phyloP scores from a whole-genome alignment of 2,888 invertebrate genomes.

The Philopedon plagiatum region DNA sequence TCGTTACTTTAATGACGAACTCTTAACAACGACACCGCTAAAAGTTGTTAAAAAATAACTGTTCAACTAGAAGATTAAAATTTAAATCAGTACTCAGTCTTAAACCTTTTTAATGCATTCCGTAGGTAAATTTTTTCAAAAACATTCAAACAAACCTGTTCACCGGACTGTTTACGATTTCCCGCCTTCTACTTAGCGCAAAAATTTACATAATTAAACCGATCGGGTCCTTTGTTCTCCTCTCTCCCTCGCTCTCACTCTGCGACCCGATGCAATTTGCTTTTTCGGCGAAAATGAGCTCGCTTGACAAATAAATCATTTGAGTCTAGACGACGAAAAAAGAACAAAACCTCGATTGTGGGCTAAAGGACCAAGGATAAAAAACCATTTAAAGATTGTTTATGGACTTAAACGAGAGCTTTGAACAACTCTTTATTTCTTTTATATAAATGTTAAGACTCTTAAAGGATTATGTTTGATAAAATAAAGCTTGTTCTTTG shows the following conservation, averaged over 20 bases:
- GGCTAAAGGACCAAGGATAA: conserved; percentile 48
- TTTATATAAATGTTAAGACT: conserved; percentile 29
- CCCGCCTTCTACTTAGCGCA: conserved; percentile 11
- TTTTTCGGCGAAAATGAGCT: conserved; percentile 48
- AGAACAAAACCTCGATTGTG: conserved; percentile 31
- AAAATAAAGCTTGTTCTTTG: background rate
- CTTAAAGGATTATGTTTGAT: conserved; percentile 20
- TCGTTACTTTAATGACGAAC: no score
- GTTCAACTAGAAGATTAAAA: no score
- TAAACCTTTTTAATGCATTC: no score
- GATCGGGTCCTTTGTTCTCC: conserved; percentile 43
- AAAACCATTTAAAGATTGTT: conserved; percentile 43
- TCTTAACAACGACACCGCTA: no score
- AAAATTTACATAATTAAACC: conserved; percentile 42
- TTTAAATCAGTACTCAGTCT: no score
- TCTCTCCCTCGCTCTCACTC: conserved; percentile 38
- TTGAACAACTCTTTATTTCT: conserved; percentile 29
- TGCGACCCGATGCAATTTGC: conserved; percentile 42
- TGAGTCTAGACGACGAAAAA: conserved; percentile 46
- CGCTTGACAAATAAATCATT: conserved; percentile 50
- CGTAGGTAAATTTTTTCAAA: background rate
- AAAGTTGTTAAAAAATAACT: no score
- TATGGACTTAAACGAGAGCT: conserved; percentile 30
- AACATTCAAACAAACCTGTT: conserved; percentile 1
- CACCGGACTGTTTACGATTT: background rate